These are phyloP conservation scores for Melipona beecheii DNA, from an alignment of 2,888 invertebrate species.

Conservation along the genomic window DNA sequence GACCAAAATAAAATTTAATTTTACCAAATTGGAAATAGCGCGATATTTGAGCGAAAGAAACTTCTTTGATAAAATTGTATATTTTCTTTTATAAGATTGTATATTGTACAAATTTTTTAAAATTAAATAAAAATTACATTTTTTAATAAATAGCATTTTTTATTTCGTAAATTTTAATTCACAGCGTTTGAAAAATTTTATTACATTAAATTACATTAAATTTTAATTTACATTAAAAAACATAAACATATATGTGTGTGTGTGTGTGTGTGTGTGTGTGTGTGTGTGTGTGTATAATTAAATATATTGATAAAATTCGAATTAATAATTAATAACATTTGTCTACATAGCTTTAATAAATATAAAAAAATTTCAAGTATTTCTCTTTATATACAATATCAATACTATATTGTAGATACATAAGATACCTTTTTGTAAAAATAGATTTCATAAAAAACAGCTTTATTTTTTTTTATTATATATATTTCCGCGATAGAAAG, in stretches of 20 bases:
- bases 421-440: conserved; percentile 39
- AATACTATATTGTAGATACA: conserved; percentile 20
- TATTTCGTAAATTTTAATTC: conserved; percentile 26
- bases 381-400: conserved; percentile 23
- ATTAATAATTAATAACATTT: conserved; percentile 8
- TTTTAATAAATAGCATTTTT: conserved; percentile 2
- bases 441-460: conserved; percentile 47
- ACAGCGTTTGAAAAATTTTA: conserved; percentile 42
- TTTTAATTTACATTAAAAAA: conserved; percentile 27
- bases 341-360: conserved; percentile 30
- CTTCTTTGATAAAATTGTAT: neutral
- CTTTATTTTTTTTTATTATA: conserved; percentile 25
- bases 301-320: neutral
- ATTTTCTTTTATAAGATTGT: neutral
- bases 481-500: neutral
- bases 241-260: neutral
- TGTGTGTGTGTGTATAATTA: neutral
- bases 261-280: neutral
- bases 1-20: too few relatives aligned
- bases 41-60: neutral
- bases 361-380: conserved; percentile 48
- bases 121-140: neutral
- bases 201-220: conserved; percentile 16
- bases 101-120: neutral
- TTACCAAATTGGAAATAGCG: neutral